phyloP scores from a whole-genome alignment of 2,113 vertebrate genomes.

The Gnathonemus longibarbis region DNA sequence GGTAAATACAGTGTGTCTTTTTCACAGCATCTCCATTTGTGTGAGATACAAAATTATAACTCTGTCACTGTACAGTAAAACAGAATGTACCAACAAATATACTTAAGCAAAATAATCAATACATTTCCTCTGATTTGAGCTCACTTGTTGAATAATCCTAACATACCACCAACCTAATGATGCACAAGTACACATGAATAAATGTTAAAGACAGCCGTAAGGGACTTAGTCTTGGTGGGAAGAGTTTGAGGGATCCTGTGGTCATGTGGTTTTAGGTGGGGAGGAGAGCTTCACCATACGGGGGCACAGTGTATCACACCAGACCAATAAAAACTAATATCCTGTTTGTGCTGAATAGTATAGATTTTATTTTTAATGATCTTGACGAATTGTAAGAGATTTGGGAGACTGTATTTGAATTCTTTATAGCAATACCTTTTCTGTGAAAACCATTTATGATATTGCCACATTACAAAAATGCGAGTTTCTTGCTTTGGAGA shows the following conservation, averaged over 20 bases:
- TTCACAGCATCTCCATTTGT: not conserved
- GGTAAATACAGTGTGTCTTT: not conserved
- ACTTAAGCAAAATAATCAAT: not conserved
- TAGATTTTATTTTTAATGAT: not conserved
- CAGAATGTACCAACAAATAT: not conserved
- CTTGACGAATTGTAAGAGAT: not conserved
- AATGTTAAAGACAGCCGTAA: not conserved
- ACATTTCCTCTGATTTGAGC: not conserved
- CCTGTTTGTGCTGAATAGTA: not conserved
- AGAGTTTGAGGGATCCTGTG: not conserved
- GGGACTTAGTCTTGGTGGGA: not conserved
- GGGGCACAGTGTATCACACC: not conserved
- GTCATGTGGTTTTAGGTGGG: not conserved
- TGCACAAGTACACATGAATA: not conserved
- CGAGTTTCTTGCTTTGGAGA: not conserved
- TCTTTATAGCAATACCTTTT: not conserved
- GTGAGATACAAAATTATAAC: not conserved
- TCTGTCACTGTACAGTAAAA: not conserved
- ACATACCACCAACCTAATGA: not conserved
- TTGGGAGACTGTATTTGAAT: not conserved
- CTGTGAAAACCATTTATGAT: not conserved
- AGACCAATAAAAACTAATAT: not conserved
- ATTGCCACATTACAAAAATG: not conserved
- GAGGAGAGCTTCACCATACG: not conserved
- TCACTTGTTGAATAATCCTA: not conserved